Percentiles rank a stretch among this genome's conserved stretches.
phyloP scores from a whole-genome alignment of 1,140 invertebrate species.

The Drosophila pectinifera region DNA sequence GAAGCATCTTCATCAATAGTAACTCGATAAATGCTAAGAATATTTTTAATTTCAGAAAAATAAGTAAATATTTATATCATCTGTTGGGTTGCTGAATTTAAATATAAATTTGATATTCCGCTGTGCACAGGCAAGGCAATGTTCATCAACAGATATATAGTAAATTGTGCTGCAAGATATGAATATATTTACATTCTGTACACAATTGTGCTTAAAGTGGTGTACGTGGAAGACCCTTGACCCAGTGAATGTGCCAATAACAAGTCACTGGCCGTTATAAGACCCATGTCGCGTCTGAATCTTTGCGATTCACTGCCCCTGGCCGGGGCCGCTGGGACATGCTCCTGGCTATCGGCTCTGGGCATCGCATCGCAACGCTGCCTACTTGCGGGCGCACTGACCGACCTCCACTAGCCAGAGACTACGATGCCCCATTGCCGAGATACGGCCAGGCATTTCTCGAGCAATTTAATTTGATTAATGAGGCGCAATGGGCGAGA shows the following conservation, averaged over 20 bases:
- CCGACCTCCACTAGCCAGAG: conserved; percentile 22
- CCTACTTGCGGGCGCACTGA: conserved; percentile 38
- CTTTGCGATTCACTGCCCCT: conserved; percentile 37
- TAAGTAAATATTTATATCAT: too few relatives aligned
- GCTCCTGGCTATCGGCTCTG: conserved; percentile 12
- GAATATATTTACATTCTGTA: too few relatives aligned
- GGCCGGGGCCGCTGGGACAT: not conserved
- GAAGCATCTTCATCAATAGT: too few relatives aligned
- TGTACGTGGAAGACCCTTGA: not conserved
- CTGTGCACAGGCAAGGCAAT: too few relatives aligned
- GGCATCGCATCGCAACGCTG: conserved; percentile 18
- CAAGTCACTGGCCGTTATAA: not conserved
- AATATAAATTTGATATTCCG: too few relatives aligned
- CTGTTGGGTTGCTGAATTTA: too few relatives aligned
- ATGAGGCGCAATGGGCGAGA: conserved; percentile 68
- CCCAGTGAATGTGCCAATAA: not conserved
- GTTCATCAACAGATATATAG: too few relatives aligned
- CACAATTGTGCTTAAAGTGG: not conserved
- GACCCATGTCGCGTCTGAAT: conserved; percentile 23
- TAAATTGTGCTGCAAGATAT: too few relatives aligned
- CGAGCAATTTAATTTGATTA: conserved; percentile 75
- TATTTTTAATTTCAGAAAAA: too few relatives aligned
- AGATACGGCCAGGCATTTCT: conserved; percentile 18
- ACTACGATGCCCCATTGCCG: conserved; percentile 5
- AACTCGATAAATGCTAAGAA: too few relatives aligned